phyloP scores from a whole-genome alignment of 2,797 vertebrate genomes.

The Sebastes vulpes region DNA sequence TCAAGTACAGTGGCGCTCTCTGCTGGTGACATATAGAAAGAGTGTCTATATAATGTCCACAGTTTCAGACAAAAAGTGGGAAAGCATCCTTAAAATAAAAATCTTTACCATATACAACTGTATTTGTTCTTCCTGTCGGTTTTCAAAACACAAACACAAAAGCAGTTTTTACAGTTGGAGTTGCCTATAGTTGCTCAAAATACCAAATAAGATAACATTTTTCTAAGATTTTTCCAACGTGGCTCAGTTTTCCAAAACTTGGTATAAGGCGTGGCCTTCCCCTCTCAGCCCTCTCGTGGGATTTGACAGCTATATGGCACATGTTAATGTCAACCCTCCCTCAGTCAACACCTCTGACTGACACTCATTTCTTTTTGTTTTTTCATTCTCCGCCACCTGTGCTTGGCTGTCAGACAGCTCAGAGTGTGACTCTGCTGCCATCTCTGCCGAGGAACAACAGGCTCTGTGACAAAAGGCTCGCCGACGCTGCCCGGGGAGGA shows the following conservation, averaged over 20 bases:
- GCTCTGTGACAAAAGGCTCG: slow-evolving; percentile 73
- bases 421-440: slow-evolving; percentile 51
- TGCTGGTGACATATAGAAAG: slow-evolving; percentile 49
- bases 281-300: not conserved
- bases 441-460: slow-evolving; percentile 64
- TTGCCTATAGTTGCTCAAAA: not conserved
- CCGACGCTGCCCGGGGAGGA: slow-evolving; percentile 27
- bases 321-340: slow-evolving; percentile 40
- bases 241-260: not conserved
- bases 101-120: rapidly evolving
- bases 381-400: slow-evolving; percentile 79
- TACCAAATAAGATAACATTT: not conserved
- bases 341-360: slow-evolving; percentile 55
- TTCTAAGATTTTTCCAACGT: not conserved
- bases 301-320: slow-evolving; percentile 40
- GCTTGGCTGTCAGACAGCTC: slow-evolving; percentile 70
- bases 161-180: no score
- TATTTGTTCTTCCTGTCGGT: not conserved
- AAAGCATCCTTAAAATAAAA: not conserved
- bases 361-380: slow-evolving; percentile 71
- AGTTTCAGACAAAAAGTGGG: not conserved
- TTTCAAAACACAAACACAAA: not conserved
- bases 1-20: slow-evolving; percentile 52
- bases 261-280: not conserved
- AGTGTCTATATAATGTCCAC: not conserved